A percentile compares a stretch with the other conserved stretches of the same genome.
phyloP scores from a whole-genome alignment of 2,797 vertebrate genomes.

The Percopsis omiscomaycus region DNA sequence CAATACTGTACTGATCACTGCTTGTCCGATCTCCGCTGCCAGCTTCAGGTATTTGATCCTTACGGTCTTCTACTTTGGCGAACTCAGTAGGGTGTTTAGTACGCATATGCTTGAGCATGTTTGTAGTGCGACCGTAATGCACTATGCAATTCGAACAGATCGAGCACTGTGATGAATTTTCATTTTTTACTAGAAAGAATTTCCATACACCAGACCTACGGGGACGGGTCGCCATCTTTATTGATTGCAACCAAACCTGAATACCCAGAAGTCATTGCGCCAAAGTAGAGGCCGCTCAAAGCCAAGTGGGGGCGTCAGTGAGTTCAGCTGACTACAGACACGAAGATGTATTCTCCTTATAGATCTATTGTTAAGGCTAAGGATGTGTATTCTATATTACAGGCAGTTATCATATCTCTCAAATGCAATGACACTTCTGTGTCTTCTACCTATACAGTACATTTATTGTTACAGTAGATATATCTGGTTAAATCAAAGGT shows the following conservation, averaged over 20 bases:
- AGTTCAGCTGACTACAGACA: too few species aligned
- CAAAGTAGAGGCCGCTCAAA: too few species aligned
- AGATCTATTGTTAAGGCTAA: too few species aligned
- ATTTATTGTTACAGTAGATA: too few species aligned
- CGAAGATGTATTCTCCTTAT: too few species aligned
- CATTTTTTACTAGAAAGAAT: constrained; percentile 58
- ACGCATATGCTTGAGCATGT: constrained; percentile 71
- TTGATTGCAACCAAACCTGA: background rate
- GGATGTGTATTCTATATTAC: too few species aligned
- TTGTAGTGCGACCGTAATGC: constrained; percentile 65
- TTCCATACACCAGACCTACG: constrained; percentile 67
- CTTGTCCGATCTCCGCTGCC: constrained; percentile 12
- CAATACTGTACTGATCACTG: constrained; percentile 33
- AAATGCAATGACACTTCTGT: too few species aligned
- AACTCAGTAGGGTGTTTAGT: constrained; percentile 63
- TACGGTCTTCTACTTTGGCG: constrained; percentile 21
- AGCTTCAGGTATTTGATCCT: constrained; percentile 9
- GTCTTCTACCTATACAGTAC: too few species aligned
- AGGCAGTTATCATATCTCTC: too few species aligned
- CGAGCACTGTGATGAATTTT: constrained; percentile 56
- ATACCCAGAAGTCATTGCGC: background rate
- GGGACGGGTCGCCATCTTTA: constrained; percentile 45
- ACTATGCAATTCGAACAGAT: constrained; percentile 54
- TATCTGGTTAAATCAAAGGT: too few species aligned
- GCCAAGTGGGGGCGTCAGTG: too few species aligned